Base-by-base conservation (phyloP, 2,113 vertebrate species). In the Leucoraja erinaceus region DNA sequence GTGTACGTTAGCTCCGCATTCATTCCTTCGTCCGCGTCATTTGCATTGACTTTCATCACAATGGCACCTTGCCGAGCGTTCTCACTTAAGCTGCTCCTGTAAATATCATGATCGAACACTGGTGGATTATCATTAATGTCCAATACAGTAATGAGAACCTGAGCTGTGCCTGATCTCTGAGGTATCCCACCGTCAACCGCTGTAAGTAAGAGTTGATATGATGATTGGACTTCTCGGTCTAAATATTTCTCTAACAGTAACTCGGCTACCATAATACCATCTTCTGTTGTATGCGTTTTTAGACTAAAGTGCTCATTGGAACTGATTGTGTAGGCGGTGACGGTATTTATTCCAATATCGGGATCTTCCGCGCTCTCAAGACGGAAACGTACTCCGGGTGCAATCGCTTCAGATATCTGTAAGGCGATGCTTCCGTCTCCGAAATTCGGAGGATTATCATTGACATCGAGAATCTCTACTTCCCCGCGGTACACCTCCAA, bases 81-180 rank as follows among this genome's bases (percentile, higher is more conserved):
- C 93, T 96, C 96, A 25, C 75, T n/a, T 5, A 96, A 92, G 14
- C 94, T 94, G 0, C 94, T 94, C 75, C 95, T 96, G 72, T 95
- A 96, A 0, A 96, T 93, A 3, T 95, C 0, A 91, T 94, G 94
- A 70, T 93, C 95, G 83, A 96, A 96, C 0, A 94, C 0, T 0
- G 96, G 96, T 0, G 94, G 86, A 78, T 96, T 96, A 63, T 96
- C 96, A n/a, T 96, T 96, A 0, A 93, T 94, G 93, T 96, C 96
- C 7, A 96, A 59, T 0, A 96, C 95, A 93, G 95, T 95, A 0
- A 96, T 78, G 0, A 94, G 33, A 6, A 96, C 94, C 14, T 93
- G 94, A 81, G 95, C 88, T 0, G 93, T 95, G 0, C 95, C 96
- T 0, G 95, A 93, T 94, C 94, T 95, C 0, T 95, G 76, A 74